Conservation (phyloP, 2,888 invertebrate species). For the Papilio protenor region DNA sequence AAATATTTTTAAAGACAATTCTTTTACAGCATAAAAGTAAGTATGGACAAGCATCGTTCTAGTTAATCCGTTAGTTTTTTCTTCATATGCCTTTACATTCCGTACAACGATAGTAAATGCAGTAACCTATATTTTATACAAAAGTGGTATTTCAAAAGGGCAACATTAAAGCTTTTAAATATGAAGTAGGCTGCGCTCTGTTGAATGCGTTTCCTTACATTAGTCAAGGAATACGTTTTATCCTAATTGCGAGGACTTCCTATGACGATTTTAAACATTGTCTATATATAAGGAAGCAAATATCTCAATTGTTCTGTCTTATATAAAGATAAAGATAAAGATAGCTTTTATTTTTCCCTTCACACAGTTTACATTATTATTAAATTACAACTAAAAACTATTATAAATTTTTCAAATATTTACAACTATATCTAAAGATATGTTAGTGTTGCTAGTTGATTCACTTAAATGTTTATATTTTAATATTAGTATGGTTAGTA, state of each 20-base stretch:
- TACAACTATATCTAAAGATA: too few relatives aligned
- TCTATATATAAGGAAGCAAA: background rate
- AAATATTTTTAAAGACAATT: background rate
- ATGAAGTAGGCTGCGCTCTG: constrained; percentile 33
- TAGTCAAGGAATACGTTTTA: constrained; percentile 34
- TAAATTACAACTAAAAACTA: too few relatives aligned
- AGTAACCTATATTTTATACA: constrained; percentile 38
- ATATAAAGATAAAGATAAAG: too few relatives aligned
- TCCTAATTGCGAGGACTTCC: constrained; percentile 35
- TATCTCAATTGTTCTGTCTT: background rate
- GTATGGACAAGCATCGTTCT: constrained; percentile 3
- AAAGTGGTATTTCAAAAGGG: constrained; percentile 37
- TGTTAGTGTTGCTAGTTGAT: too few relatives aligned
- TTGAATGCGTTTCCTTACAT: constrained; percentile 37
- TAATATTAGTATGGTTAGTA: too few relatives aligned
- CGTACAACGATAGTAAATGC: constrained; percentile 17
- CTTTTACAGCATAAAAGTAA: background rate
- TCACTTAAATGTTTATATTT: too few relatives aligned
- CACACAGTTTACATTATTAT: too few relatives aligned
- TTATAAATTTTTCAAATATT: too few relatives aligned
- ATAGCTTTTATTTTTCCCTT: too few relatives aligned
- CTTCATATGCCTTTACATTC: constrained; percentile 9
- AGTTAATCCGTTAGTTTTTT: background rate
- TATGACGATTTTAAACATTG: background rate
- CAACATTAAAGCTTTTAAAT: constrained; percentile 42